Evolutionary conservation across 2,113 vertebrate genomes (phyloP), one percentile per base, ranked within the genome.

Genomic region (Ciconia maguari): DNA sequence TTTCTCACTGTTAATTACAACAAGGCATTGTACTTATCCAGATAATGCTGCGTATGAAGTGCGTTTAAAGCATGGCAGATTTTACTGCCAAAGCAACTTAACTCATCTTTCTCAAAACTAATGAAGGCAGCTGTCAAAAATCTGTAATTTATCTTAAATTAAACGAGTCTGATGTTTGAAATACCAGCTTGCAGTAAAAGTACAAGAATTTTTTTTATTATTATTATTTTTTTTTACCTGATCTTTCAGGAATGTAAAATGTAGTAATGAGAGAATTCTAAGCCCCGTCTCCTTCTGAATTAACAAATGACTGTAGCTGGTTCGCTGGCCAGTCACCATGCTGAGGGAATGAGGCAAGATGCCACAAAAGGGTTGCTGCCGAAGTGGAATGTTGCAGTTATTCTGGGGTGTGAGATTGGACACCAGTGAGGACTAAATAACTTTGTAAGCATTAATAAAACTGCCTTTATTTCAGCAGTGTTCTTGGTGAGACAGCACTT

Each of bases 61-160:
- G 24, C 2, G 1, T 70, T 75, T 46, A 32, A 51, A 83, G 57
- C 42, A 38, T 0, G 0, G 30, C 34, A 6, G 18, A 12, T 58
- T 90, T 85, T 54, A n/a, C 12, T 83, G 36, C n/a, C 38, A 48
- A 54, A 78, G 54, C 70, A 49, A 18, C 32, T 36, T 49, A 32
- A 55, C 58, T 72, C 25, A 4, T 38, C 55, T 46, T 65, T 32
- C 48, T 74, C 54, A 82, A 62, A 94, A 58, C 36, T 68, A 12
- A 36, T 22, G 64, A 84, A 46, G 51, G 18, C 8, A 8, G 29
- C 29, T 75, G 34, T 55, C 19, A 65, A 46, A 77, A 86, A 13
- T 30, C 49, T 61, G 21, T 24, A 44, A 32, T 57, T 83, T 20
- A 16, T n/a, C n/a, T 64, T 21, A 52, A 84, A 41, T 7, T 49